Base-by-base conservation (phyloP, 2,113 vertebrate genomes). In the Myocastor coypus region DNA sequence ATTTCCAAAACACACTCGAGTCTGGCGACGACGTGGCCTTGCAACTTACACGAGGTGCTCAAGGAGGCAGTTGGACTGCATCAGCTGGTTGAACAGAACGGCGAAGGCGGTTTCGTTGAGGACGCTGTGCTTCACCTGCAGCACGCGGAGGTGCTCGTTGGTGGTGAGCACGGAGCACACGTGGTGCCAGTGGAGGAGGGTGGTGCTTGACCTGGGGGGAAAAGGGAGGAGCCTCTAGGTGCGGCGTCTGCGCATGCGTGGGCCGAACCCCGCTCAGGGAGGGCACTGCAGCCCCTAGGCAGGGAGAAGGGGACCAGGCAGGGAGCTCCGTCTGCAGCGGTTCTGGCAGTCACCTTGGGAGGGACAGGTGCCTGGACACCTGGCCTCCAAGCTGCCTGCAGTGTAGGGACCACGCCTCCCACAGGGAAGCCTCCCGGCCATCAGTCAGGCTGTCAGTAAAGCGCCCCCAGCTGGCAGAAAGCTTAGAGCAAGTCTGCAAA, bases 161-260 rank as follows among this genome's bases (percentile, higher is more conserved):
- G 32, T 81, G 0, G 26, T 46, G n/a, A 97, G 37, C 63, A 92
- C 69, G 1, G 94, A 95, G 40, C 94, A 97, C 24, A 97, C 12
- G 0, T 63, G 12, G 16, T 40, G 24, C 95, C 96, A 97, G 1
- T 0, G 22, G 22, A 46, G 0, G 16, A 92, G 26, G 5, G 6
- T 26, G 12, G 7, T 7, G 12, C 0, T 6, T 3, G 57, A 34
- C 46, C 96, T 96, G 69, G 4, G 1, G 22, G 42, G 71, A 85
- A 5, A 42, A 89, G 52, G 75, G 55, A 68, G 37, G 7, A 26
- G 50, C 3, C 11, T 46, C 40, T 37, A 4, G 71, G 71, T 0
- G 19, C 69, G 14, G 73, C 42, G 40, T 46, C 69, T 42, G 17
- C 11, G 7, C 9, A 16, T 42, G 17, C 11, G 7, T 13, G 20